Conservation (phyloP, 2,888 invertebrate genomes). For the Stomorhina lunata region DNA sequence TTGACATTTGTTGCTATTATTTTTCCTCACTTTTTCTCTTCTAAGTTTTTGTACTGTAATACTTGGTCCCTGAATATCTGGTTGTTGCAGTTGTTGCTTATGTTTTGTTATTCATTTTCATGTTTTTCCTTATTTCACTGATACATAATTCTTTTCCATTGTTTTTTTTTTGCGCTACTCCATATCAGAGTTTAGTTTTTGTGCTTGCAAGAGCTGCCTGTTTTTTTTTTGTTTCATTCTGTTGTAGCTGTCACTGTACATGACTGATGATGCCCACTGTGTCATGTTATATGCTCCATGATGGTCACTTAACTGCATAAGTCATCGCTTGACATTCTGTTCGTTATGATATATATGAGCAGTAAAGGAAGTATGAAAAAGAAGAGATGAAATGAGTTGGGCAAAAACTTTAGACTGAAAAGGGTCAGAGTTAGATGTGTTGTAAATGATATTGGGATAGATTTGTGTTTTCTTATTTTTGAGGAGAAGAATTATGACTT, state of each 20-base stretch:
- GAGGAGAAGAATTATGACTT: constrained; percentile 45
- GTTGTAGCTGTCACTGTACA: constrained; percentile 66
- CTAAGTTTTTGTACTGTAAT: neutral
- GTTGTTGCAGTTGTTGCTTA: constrained; percentile 8
- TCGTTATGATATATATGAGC: constrained; percentile 19
- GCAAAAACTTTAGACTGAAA: too few relatives aligned
- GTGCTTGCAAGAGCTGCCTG: constrained; percentile 53
- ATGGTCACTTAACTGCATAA: constrained; percentile 68
- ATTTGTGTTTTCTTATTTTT: constrained; percentile 17
- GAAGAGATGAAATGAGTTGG: neutral
- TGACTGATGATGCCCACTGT: constrained; percentile 70
- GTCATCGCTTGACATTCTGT: constrained; percentile 66
- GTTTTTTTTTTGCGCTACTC: neutral
- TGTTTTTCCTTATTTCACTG: constrained; percentile 18
- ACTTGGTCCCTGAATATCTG: neutral
- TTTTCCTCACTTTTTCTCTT: constrained; percentile 54
- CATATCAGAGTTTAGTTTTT: constrained; percentile 27
- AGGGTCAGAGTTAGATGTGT: neutral
- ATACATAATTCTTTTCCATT: neutral
- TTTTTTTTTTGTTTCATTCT: neutral
- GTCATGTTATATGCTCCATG: constrained; percentile 63
- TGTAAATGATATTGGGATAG: constrained; percentile 19
- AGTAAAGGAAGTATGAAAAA: neutral
- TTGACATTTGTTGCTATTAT: constrained; percentile 62
- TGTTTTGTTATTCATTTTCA: constrained; percentile 16